phyloP scores from a whole-genome alignment of 2,888 invertebrate genomes.

The Stenolophus ochropezus region DNA sequence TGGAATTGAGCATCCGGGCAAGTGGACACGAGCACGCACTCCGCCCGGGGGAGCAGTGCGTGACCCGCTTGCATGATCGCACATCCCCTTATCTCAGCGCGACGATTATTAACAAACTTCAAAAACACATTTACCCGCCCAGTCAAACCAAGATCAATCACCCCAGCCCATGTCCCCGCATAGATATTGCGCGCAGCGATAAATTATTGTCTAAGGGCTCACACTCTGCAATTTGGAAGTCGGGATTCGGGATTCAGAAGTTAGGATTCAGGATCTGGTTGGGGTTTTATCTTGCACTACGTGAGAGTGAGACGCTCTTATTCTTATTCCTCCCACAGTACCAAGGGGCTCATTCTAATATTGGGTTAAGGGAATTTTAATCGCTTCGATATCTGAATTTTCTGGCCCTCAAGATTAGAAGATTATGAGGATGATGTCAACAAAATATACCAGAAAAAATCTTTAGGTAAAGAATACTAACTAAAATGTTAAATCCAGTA shows the following conservation, averaged over 20 bases:
- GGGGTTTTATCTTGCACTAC: conserved; percentile 39
- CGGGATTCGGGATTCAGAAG: too few relatives aligned
- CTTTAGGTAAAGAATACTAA: too few relatives aligned
- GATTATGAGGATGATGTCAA: too few relatives aligned
- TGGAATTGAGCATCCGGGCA: neutral
- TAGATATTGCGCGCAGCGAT: conserved; percentile 54
- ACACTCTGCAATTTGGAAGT: conserved; percentile 25
- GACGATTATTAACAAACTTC: conserved; percentile 60
- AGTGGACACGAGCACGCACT: too few relatives aligned
- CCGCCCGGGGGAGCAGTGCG: conserved; percentile 10
- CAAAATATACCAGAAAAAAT: too few relatives aligned
- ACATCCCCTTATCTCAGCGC: conserved; percentile 46
- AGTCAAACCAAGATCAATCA: conserved; percentile 58
- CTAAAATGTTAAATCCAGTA: too few relatives aligned
- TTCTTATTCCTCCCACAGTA: conserved; percentile 9
- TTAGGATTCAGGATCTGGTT: too few relatives aligned
- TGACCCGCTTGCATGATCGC: conserved; percentile 48
- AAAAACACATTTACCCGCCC: conserved; percentile 59
- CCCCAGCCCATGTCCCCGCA: conserved; percentile 44
- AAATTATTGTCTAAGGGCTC: conserved; percentile 51
- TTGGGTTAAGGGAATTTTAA: conserved; percentile 30
- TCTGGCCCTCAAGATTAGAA: too few relatives aligned
- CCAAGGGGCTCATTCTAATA: conserved; percentile 17
- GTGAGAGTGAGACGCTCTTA: conserved; percentile 18
- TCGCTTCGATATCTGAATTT: too few relatives aligned